phyloP scores from a whole-genome alignment of 64 coral and sea anemone genomes.

The Montipora capricornis region DNA sequence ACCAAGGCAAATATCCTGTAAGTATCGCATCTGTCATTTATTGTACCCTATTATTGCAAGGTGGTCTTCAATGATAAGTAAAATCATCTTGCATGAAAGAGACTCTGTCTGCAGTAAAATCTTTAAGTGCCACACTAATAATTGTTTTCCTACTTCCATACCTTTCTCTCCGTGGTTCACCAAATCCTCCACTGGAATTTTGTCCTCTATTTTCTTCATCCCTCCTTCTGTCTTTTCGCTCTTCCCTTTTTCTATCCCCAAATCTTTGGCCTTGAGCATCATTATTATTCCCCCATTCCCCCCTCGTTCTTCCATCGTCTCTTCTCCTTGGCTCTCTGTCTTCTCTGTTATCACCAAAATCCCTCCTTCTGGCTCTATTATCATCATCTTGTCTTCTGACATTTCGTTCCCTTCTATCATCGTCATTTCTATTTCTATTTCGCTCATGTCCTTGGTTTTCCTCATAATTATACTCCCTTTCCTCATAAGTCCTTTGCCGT shows the following conservation, averaged over 20 bases:
- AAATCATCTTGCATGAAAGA: too few species aligned
- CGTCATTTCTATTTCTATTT: constrained; percentile 2
- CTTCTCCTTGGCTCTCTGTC: neutral
- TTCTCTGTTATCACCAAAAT: constrained; percentile 26
- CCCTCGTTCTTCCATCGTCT: constrained; percentile 9
- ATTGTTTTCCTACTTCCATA: neutral
- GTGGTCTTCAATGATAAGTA: neutral
- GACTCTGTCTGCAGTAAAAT: too few species aligned
- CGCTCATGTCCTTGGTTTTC: neutral
- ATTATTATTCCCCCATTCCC: neutral
- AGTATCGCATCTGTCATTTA: neutral
- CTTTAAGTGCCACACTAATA: too few species aligned
- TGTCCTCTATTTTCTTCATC: neutral
- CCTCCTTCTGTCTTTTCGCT: neutral
- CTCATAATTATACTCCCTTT: constrained; percentile 2
- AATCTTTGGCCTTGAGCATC: neutral
- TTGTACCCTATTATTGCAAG: too few species aligned
- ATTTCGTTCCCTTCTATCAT: neutral
- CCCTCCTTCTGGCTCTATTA: neutral
- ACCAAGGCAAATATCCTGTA: neutral
- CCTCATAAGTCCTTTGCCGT: constrained; percentile 23
- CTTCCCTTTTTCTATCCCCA: constrained; percentile 13
- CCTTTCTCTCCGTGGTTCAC: constrained; percentile 33
- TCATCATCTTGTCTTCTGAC: neutral
- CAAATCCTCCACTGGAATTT: constrained; percentile 6